Evolutionary conservation across 2,797 vertebrate genomes (phyloP), one percentile per base, ranked within the genome.

Genomic region (Ciconia nigra): DNA sequence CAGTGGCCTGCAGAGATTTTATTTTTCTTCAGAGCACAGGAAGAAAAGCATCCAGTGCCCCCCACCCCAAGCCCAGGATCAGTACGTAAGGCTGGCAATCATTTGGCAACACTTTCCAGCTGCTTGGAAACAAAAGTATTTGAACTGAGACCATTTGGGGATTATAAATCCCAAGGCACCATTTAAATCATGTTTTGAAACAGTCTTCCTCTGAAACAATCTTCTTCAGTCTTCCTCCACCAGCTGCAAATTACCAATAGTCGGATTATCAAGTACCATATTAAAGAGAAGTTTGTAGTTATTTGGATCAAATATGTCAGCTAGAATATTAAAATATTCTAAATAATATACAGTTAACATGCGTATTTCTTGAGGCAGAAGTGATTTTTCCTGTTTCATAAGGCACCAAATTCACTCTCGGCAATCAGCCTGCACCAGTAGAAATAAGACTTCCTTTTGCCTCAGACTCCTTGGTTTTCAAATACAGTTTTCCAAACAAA

Each of bases 251-350:
- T 21, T 66, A 61, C 24, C 46, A 28, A n/a, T 2, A 66, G 39
- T 28, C 52, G 67, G 47, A 33, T 87, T 52, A 83, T 31, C 46
- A 52, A 1, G 10, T n/a, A 10, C 28, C 11, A 4, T 10, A 18
- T 12, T 31, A 51, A 61, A 62, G 65, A 71, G 80, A 15, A 51
- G 42, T 47, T 62, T 70, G 51, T n/a, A 37, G 31, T 42, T 81
- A 18, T 44, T 91, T 57, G 17, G 52, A 86, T 24, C 49, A 83
- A 70, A 83, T 9, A 7, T 61, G 26, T 35, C 78, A 73, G 37
- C 39, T 35, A 77, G 49, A 89, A 83, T 65, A 74, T 51, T 91
- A 62, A 78, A 91, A 83, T 87, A 51, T 61, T 59, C 76, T 61
- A 42, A 94, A 52, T 33, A 94, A 67, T 49, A 35, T 15, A 39